Base-by-base conservation (phyloP, 2,113 vertebrate species). In the Rhizomys pruinosus region DNA sequence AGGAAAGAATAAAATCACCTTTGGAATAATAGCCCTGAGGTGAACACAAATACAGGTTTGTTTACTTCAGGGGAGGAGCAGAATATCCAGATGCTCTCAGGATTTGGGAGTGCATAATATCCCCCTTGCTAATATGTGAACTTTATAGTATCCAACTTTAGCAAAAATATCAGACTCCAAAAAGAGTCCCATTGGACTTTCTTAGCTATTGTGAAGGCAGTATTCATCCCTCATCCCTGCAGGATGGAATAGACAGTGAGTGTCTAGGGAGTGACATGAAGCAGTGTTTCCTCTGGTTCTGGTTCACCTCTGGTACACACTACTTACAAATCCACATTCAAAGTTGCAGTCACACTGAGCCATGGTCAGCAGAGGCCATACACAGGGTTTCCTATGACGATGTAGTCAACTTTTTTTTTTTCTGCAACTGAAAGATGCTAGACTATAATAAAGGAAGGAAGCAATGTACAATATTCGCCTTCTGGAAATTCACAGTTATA, bases 91-190 rank as follows among this genome's bases (percentile, higher is more conserved):
- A 91, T 52, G 12, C 66, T 84, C 72, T 59, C 39, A 80, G 87
- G 55, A 89, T 29, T 39, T 63, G 29, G 29, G 29, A 85, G 81
- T 84, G 55, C n/a, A 77, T 94, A 84, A 91, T 76, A 6, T n/a
- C 39, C 88, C 55, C 68, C 84, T 84, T 80, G 72, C 13, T 76
- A 79, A 84, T 55, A 71, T 4, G 52, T 63, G 6, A 72, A 29
- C 22, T 87, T 72, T 87, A 32, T 11, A 87, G 76, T 80, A 61
- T 39, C 63, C 44, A 94, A 78, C 29, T 77, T 79, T 22, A 44
- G 66, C n/a, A 71, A 73, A 91, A 92, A 87, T 84, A 80, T 37
- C 61, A 73, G 32, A 91, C 39, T 90, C 71, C 55, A 77, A 57
- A 92, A 81, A 86, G 29, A 89, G 32, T 84, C 89, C 61, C 96